Percentiles rank a stretch among this genome's conserved stretches.
phyloP scores from a whole-genome alignment of 2,113 vertebrate species.

The Aplodontia rufa region DNA sequence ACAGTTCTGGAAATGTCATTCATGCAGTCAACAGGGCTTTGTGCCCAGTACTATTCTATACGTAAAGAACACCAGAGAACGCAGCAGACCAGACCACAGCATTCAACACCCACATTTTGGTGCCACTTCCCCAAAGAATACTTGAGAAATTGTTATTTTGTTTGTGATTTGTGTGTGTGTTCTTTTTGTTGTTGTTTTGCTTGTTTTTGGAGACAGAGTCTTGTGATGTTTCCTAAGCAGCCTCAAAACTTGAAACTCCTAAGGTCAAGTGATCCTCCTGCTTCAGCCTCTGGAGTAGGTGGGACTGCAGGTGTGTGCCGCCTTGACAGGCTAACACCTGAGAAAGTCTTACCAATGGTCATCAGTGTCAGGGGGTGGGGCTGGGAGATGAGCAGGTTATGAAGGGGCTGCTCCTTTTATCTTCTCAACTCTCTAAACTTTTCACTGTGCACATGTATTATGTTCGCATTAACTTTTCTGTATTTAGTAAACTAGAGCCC shows the following conservation, averaged over 20 bases:
- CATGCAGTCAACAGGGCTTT: not conserved
- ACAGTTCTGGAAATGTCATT: not conserved
- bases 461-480: not conserved
- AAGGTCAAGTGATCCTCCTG: not conserved
- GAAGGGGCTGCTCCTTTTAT: not conserved
- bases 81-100: not conserved
- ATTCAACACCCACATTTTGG: not conserved
- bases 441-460: not conserved
- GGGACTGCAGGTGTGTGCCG: not conserved
- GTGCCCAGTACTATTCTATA: not conserved
- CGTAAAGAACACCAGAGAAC: not conserved
- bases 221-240: not conserved
- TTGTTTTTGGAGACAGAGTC: not conserved
- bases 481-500: not conserved
- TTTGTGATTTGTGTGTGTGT: not conserved
- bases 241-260: not conserved
- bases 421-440: not conserved
- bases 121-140: not conserved
- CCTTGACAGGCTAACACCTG: not conserved
- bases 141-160: not conserved
- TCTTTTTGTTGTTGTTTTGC: not conserved
- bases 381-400: not conserved
- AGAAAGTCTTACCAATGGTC: not conserved
- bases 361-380: rapidly evolving
- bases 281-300: not conserved